phyloP scores from a whole-genome alignment of 1,140 invertebrate genomes.

The Zaprionus taronus region DNA sequence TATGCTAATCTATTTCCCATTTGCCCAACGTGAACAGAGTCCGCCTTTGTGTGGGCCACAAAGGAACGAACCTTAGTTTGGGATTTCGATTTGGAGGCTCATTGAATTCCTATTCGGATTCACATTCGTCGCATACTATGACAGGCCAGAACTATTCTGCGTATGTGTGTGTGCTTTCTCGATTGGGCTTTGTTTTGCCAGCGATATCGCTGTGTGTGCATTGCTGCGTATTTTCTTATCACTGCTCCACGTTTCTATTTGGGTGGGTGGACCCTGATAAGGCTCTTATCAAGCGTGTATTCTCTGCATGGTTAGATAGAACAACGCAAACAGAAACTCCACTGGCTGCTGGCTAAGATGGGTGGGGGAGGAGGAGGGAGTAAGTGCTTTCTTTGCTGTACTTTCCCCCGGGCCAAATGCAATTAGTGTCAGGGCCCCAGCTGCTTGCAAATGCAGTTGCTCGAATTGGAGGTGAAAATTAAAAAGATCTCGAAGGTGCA shows the following conservation, averaged over 20 bases:
- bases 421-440: conserved; percentile 18
- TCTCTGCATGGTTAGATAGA: background rate
- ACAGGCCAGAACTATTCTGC: conserved; percentile 5
- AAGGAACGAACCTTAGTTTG: background rate
- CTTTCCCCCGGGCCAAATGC: conserved; percentile 28
- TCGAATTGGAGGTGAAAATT: conserved; percentile 4
- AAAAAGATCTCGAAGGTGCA: background rate
- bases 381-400: background rate
- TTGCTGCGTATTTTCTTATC: conserved; percentile 26
- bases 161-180: background rate
- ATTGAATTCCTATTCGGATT: conserved; percentile 15
- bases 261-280: conserved; percentile 17
- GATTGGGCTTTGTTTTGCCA: conserved; percentile 13
- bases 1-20: conserved; percentile 30
- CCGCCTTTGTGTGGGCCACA: conserved; percentile 23
- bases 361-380: background rate
- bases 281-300: conserved; percentile 27
- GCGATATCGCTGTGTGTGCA: conserved; percentile 19
- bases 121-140: background rate
- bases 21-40: background rate
- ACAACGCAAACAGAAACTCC: background rate
- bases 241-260: background rate
- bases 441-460: conserved; percentile 15
- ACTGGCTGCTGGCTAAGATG: background rate
- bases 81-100: conserved; percentile 18